Percentiles rank a stretch among this genome's conserved stretches.
phyloP scores from a whole-genome alignment of 2,797 vertebrate species.

The Holocentrus rufus region DNA sequence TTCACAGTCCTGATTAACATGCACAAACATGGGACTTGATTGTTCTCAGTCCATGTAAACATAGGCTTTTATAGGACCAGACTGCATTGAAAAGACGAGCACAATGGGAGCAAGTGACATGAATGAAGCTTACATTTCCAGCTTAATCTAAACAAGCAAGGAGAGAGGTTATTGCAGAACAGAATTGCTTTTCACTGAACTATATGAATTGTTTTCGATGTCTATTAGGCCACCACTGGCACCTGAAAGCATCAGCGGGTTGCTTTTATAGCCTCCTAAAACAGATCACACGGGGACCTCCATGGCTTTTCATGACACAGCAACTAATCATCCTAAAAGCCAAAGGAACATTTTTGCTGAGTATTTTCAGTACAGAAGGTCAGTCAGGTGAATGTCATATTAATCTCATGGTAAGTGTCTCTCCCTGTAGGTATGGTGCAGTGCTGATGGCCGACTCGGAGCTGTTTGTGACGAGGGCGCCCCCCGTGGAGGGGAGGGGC shows the following conservation, averaged over 20 bases:
- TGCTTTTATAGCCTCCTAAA: not conserved
- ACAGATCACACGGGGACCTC: not conserved
- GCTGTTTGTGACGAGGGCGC: conserved; percentile 62
- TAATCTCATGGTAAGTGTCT: not conserved
- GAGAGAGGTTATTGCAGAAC: not conserved
- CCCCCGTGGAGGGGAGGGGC: conserved; percentile 53
- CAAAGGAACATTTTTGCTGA: not conserved
- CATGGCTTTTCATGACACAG: not conserved
- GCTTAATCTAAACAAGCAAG: conserved; percentile 7
- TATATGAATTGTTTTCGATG: conserved; percentile 4
- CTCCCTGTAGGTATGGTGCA: conserved; percentile 66
- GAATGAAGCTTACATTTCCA: not conserved
- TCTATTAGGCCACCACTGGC: not conserved
- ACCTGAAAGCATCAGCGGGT: not conserved
- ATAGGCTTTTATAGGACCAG: not conserved
- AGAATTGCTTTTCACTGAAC: not conserved
- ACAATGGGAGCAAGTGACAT: conserved; percentile 38
- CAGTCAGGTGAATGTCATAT: not conserved
- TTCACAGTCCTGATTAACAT: not conserved
- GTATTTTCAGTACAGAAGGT: not conserved
- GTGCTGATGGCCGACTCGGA: conserved; percentile 75
- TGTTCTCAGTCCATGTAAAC: not conserved
- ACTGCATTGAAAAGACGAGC: not conserved
- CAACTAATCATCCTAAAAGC: not conserved
- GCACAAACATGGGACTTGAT: not conserved